Percentiles rank a stretch among this genome's conserved stretches.
Evolutionary conservation across 2,888 invertebrate species (phyloP).

Genomic region (Dorcus hopei): DNA sequence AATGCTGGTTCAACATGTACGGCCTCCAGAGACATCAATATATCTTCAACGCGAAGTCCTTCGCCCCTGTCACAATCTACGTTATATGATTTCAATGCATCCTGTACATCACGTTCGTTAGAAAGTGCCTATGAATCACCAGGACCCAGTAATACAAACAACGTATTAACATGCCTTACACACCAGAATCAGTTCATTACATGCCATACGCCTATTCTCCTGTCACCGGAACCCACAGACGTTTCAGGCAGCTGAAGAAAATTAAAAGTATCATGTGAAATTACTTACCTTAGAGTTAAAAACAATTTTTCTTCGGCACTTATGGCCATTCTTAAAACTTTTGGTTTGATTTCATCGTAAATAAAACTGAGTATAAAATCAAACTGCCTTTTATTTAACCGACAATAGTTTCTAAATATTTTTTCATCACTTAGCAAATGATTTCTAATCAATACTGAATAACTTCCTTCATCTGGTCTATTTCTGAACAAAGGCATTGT

Average conservation of each 20-base stretch:
- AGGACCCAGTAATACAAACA: not conserved
- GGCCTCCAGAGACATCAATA: not conserved
- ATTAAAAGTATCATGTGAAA: no score
- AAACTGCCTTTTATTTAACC: conserved; percentile 5
- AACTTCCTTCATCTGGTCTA: conserved; percentile 4
- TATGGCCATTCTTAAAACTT: no score
- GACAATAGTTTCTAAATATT: conserved; percentile 6
- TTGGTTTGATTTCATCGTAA: conserved; percentile 6
- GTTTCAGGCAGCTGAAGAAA: no score
- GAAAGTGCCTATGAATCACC: conserved; percentile 1
- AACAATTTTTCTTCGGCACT: no score
- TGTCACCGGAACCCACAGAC: no score
- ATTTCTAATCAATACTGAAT: conserved; percentile 3
- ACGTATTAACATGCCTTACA: conserved; percentile 1
- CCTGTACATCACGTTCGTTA: not conserved
- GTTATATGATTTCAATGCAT: not conserved
- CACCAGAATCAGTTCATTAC: conserved; percentile 1
- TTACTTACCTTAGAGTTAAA: no score
- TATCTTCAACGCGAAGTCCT: not conserved
- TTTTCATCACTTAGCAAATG: conserved; percentile 2
- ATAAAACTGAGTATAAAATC: conserved; percentile 8
- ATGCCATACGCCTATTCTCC: no score
- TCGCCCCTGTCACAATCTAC: not conserved
- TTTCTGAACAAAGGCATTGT: not conserved
- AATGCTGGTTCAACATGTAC: conserved; percentile 3